Evolutionary conservation across 92 coral and sea anemone species (phyloP).

Genomic region (Heliopora coerulea): DNA sequence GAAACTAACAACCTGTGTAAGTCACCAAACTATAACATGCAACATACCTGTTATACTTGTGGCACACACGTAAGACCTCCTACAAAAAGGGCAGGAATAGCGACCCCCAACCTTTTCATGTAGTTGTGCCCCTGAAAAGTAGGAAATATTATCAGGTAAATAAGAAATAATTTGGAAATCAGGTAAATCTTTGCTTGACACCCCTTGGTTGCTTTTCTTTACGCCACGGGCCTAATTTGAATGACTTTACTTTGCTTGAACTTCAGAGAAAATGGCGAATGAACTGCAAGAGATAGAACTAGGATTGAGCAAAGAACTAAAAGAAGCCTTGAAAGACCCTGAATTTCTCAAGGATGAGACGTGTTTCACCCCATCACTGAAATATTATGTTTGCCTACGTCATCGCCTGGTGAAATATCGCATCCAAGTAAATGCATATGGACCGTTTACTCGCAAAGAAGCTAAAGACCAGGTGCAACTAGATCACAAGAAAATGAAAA

Average conservation of each 20-base stretch:
- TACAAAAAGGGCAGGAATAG: too few species aligned
- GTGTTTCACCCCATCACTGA: slow-evolving; percentile 51
- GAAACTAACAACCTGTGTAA: too few species aligned
- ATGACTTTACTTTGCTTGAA: neutral
- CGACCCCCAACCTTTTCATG: too few species aligned
- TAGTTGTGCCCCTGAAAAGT: too few species aligned
- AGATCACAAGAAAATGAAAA: slow-evolving; percentile 60
- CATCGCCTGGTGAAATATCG: slow-evolving; percentile 77
- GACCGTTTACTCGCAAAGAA: slow-evolving; percentile 72
- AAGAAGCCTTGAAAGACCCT: slow-evolving; percentile 51
- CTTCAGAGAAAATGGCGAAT: slow-evolving; percentile 28
- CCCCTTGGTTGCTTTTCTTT: too few species aligned
- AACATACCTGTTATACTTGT: too few species aligned
- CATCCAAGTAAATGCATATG: slow-evolving; percentile 82
- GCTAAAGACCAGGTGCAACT: slow-evolving; percentile 22
- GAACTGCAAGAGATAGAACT: slow-evolving; percentile 58
- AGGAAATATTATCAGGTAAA: too few species aligned
- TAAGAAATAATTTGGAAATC: too few species aligned
- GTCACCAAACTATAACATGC: too few species aligned
- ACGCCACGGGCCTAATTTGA: too few species aligned
- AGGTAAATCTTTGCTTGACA: too few species aligned
- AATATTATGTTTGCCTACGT: slow-evolving; percentile 64
- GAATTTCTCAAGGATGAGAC: slow-evolving; percentile 25
- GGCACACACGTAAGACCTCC: too few species aligned
- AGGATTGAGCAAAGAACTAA: slow-evolving; percentile 53